Evolutionary conservation across 1,140 invertebrate species (phyloP).

Genomic region (Zaprionus lachaisei): DNA sequence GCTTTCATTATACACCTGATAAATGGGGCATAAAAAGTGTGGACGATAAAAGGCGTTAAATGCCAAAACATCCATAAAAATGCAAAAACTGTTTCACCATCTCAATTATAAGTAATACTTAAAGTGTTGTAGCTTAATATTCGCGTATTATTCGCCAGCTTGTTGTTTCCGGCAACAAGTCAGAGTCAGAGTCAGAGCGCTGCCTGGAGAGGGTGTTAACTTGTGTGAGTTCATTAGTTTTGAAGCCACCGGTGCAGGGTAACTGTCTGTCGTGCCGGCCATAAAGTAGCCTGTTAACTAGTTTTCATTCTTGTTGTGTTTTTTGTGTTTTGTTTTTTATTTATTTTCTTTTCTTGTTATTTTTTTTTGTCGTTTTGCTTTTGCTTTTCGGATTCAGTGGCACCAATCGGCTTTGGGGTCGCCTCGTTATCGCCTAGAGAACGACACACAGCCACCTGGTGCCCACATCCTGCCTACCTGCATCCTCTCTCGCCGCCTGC

Average conservation of each 20-base stretch:
- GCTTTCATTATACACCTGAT: background rate
- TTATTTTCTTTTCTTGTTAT: background rate
- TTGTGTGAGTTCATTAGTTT: background rate
- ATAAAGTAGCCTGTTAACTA: constrained; percentile 13
- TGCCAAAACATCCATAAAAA: background rate
- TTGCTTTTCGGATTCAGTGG: background rate
- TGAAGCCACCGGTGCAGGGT: constrained; percentile 4
- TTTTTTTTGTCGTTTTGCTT: background rate
- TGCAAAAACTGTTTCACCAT: background rate
- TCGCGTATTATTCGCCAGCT: background rate
- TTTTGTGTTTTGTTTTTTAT: background rate
- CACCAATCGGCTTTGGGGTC: constrained; percentile 37
- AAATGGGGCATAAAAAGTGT: background rate
- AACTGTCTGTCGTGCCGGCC: constrained; percentile 4
- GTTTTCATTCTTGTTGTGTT: constrained; percentile 4
- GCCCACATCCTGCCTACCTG: constrained; percentile 13
- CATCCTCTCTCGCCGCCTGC: constrained; percentile 2
- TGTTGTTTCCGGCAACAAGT: background rate
- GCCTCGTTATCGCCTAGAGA: constrained; percentile 26
- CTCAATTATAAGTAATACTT: background rate
- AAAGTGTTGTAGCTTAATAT: background rate
- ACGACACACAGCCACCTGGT: background rate
- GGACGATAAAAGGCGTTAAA: background rate
- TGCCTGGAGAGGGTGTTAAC: background rate
- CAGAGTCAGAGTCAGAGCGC: background rate